Conservation (phyloP, 23 tunicate species). For the Clavelina lepadiformis region DNA sequence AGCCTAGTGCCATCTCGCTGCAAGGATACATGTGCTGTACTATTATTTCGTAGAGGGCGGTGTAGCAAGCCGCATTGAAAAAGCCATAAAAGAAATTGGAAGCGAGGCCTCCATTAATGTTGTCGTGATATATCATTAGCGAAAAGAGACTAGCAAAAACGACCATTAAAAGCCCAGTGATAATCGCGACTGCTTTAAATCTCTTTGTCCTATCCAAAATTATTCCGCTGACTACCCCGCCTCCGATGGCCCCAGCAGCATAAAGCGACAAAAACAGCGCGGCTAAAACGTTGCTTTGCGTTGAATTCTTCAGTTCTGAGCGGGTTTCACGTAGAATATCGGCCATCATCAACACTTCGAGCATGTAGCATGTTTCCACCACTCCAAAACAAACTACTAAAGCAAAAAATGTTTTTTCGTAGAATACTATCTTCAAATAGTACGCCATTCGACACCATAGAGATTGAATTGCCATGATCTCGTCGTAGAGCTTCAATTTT, state of each 20-base stretch:
- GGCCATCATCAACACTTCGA: conserved; percentile 38
- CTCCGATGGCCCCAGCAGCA: conserved; percentile 27
- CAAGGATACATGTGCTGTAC: conserved; percentile 63
- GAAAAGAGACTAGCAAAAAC: conserved; percentile 28
- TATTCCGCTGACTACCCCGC: conserved; percentile 32
- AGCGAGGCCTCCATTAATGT: conserved; percentile 6
- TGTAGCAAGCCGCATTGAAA: conserved; percentile 73
- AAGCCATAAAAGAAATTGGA: conserved; percentile 41
- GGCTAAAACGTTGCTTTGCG: conserved; percentile 18
- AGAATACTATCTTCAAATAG: conserved; percentile 20
- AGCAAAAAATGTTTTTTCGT: conserved; percentile 22
- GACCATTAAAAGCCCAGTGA: conserved; percentile 44
- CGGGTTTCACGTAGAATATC: conserved; percentile 19
- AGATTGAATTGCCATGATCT: background rate
- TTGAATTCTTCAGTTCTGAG: background rate
- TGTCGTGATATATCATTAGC: background rate
- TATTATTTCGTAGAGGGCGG: conserved; percentile 57
- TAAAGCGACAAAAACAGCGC: conserved; percentile 9
- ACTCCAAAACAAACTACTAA: conserved; percentile 35
- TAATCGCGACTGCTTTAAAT: conserved; percentile 18
- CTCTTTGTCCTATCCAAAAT: conserved; percentile 31
- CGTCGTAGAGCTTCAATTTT: background rate
- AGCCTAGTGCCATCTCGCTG: conserved; percentile 50
- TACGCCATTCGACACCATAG: background rate
- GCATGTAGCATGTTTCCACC: conserved; percentile 45